Evolutionary conservation across 2,113 vertebrate genomes (phyloP).

Genomic region (Etia nguti): DNA sequence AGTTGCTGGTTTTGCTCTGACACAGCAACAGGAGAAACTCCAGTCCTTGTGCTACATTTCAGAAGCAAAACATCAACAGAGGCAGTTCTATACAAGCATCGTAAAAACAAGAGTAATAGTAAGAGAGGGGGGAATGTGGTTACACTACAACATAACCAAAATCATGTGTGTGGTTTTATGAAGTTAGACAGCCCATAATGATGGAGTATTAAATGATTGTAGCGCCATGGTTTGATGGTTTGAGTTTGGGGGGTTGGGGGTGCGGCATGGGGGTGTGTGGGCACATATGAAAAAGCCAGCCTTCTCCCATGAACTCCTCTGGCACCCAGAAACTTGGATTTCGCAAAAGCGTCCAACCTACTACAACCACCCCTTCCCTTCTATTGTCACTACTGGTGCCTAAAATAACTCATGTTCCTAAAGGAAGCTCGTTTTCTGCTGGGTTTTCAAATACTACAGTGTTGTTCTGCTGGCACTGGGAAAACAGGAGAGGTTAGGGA

Average conservation of each 20-base stretch:
- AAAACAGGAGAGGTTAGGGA: conserved; percentile 14
- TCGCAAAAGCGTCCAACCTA: conserved; percentile 40
- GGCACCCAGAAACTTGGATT: conserved; percentile 53
- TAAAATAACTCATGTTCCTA: conserved; percentile 53
- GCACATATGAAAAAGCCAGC: conserved; percentile 25
- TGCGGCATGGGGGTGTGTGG: background rate
- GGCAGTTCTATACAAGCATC: background rate
- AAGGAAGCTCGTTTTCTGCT: conserved; percentile 37
- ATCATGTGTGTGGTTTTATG: conserved; percentile 67
- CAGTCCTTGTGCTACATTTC: background rate
- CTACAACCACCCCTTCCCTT: conserved; percentile 21
- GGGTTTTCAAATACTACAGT: conserved; percentile 34
- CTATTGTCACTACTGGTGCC: conserved; percentile 47
- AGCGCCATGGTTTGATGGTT: conserved; percentile 59
- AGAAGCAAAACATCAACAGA: conserved; percentile 34
- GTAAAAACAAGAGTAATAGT: conserved; percentile 21
- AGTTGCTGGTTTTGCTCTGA: background rate
- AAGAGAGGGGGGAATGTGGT: conserved; percentile 18
- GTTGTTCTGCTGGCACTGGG: conserved; percentile 32
- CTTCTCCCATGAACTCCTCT: conserved; percentile 61
- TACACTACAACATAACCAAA: conserved; percentile 53
- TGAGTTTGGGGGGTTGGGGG: background rate
- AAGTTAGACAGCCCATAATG: conserved; percentile 63
- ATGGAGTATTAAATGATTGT: conserved; percentile 64
- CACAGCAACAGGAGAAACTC: background rate